Evolutionary conservation across 2,888 invertebrate species (phyloP).

Genomic region (Hypolimnas misippus): DNA sequence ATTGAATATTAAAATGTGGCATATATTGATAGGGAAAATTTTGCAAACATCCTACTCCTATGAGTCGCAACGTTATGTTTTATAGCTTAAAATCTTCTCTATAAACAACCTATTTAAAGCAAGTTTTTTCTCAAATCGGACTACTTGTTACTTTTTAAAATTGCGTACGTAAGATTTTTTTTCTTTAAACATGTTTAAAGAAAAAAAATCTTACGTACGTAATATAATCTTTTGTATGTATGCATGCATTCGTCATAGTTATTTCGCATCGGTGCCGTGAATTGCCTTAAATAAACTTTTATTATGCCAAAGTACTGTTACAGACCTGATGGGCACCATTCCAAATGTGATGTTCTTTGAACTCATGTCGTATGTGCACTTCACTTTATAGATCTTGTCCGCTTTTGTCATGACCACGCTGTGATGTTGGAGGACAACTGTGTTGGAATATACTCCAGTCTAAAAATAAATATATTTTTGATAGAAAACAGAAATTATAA

Average conservation of each 20-base stretch:
- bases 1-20: no score
- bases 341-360: slow-evolving; percentile 98
- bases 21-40: no score
- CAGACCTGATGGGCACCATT: slow-evolving; percentile 97
- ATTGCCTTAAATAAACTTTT: slow-evolving; percentile 24
- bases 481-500: neutral
- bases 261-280: slow-evolving; percentile 26
- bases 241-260: slow-evolving; percentile 24
- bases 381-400: slow-evolving; percentile 97
- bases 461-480: slow-evolving; percentile 72
- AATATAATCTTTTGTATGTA: no score
- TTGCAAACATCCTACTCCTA: no score
- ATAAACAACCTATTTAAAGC: no score
- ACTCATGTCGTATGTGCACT: slow-evolving; percentile 98
- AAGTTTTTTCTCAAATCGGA: no score
- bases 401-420: slow-evolving; percentile 98
- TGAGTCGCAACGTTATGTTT: no score
- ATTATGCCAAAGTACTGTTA: slow-evolving; percentile 42
- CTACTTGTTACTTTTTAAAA: no score
- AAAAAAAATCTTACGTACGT: no score
- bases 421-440: slow-evolving; percentile 96
- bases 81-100: no score
- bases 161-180: no score
- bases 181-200: no score
- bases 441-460: slow-evolving; percentile 97